phyloP scores from a whole-genome alignment of 2,113 vertebrate species.

The Sclerurus mexicanus region DNA sequence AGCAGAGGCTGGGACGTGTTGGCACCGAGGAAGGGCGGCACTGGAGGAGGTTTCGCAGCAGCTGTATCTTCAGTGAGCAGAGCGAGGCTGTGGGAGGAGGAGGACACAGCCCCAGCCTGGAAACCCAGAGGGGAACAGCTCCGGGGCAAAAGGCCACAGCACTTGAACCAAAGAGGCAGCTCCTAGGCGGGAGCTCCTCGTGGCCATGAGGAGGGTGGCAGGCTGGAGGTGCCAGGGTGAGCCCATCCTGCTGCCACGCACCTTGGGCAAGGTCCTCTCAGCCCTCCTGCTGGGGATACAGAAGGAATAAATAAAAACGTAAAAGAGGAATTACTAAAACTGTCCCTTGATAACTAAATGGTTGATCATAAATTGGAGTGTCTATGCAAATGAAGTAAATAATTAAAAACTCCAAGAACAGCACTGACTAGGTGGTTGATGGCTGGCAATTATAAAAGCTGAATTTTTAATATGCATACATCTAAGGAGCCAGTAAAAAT shows the following conservation, averaged over 20 bases:
- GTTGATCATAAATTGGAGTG: constrained; percentile 80
- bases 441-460: constrained; percentile 82
- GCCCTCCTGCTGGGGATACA: constrained; percentile 1
- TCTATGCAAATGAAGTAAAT: constrained; percentile 86
- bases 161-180: not conserved
- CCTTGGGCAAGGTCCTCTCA: not conserved
- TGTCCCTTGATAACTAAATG: constrained; percentile 76
- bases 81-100: not conserved
- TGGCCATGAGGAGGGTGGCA: accelerated
- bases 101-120: not conserved
- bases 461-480: constrained; percentile 82
- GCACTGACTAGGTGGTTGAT: constrained; percentile 81
- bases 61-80: not conserved
- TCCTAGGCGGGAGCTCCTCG: not conserved
- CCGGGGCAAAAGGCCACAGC: not conserved
- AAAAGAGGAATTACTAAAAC: constrained; percentile 73
- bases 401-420: constrained; percentile 82
- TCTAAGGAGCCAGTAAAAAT: constrained; percentile 82
- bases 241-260: not conserved
- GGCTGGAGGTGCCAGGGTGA: not conserved
- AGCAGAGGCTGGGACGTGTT: not conserved
- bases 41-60: accelerated
- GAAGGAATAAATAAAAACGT: constrained; percentile 73
- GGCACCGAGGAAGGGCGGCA: accelerated
- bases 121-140: not conserved